A percentile compares a stretch with the other conserved stretches of the same genome.
Evolutionary conservation across 2,888 invertebrate species (phyloP).

Genomic region (Polydrusus cervinus): DNA sequence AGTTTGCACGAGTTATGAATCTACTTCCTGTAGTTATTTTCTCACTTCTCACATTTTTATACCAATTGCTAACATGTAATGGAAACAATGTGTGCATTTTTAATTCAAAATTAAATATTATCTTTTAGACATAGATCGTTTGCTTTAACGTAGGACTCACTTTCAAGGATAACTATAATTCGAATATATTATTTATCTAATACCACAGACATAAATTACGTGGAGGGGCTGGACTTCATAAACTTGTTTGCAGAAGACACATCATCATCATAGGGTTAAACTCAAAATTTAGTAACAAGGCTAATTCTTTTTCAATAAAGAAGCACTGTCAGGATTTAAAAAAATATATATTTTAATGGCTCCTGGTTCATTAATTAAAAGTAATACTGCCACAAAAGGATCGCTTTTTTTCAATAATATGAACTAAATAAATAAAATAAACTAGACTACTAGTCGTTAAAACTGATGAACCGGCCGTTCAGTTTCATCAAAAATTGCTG

Average conservation of each 20-base stretch:
- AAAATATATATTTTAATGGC: slow-evolving; percentile 5
- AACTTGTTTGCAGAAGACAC: too few relatives aligned
- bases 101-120: neutral
- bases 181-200: too few relatives aligned
- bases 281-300: too few relatives aligned
- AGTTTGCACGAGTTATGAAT: slow-evolving; percentile 19
- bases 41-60: neutral
- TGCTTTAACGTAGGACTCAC: too few relatives aligned
- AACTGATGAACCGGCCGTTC: slow-evolving; percentile 40
- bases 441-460: slow-evolving; percentile 34
- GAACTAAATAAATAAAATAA: slow-evolving; percentile 39
- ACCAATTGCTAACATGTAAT: slow-evolving; percentile 1
- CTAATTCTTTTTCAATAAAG: too few relatives aligned
- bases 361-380: neutral
- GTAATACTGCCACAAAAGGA: neutral
- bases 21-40: slow-evolving; percentile 16
- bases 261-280: too few relatives aligned
- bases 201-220: too few relatives aligned
- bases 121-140: too few relatives aligned
- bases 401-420: slow-evolving; percentile 29
- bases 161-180: too few relatives aligned
- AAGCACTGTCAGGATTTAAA: too few relatives aligned
- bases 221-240: too few relatives aligned
- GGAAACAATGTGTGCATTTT: neutral
- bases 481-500: slow-evolving; percentile 51